phyloP scores from a whole-genome alignment of 2,888 invertebrate genomes.

The Parnassius glacialis region DNA sequence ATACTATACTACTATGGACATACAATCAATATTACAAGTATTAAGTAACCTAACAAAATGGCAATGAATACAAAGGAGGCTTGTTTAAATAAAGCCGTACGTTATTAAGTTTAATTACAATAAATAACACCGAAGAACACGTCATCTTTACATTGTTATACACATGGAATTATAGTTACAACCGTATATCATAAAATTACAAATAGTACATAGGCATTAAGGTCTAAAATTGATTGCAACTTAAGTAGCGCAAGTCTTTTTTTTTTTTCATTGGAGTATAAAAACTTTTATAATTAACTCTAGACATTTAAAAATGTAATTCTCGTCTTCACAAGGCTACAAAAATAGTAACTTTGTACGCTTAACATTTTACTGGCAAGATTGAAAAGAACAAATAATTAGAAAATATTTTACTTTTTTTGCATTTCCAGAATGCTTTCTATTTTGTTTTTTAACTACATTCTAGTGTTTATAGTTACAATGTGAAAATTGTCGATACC shows the following conservation, averaged over 20 bases:
- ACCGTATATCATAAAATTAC: slow-evolving; percentile 6
- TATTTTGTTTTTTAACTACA: too few species aligned
- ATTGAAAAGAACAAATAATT: slow-evolving; percentile 8
- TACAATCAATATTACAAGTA: slow-evolving; percentile 2
- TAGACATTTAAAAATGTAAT: neutral
- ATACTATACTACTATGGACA: slow-evolving; percentile 21
- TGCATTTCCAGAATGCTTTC: too few species aligned
- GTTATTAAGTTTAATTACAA: slow-evolving; percentile 8
- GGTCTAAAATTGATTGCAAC: slow-evolving; percentile 7
- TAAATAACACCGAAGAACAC: slow-evolving; percentile 18
- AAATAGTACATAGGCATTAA: slow-evolving; percentile 1
- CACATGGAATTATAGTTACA: slow-evolving; percentile 2
- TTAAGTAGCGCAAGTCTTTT: slow-evolving; percentile 14
- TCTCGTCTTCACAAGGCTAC: neutral
- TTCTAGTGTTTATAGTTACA: too few species aligned
- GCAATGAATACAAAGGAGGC: slow-evolving; percentile 21
- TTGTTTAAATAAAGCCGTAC: slow-evolving; percentile 8
- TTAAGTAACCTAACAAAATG: slow-evolving; percentile 21
- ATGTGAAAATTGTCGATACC: too few species aligned
- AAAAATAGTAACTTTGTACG: neutral
- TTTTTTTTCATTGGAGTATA: slow-evolving; percentile 1
- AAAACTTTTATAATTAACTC: neutral
- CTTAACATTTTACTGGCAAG: slow-evolving; percentile 19
- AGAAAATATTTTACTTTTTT: neutral
- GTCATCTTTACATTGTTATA: slow-evolving; percentile 16